Evolutionary conservation across 1,140 invertebrate species (phyloP), one percentile per base, ranked within the genome.

Genomic region (Dendroctonus valens): DNA sequence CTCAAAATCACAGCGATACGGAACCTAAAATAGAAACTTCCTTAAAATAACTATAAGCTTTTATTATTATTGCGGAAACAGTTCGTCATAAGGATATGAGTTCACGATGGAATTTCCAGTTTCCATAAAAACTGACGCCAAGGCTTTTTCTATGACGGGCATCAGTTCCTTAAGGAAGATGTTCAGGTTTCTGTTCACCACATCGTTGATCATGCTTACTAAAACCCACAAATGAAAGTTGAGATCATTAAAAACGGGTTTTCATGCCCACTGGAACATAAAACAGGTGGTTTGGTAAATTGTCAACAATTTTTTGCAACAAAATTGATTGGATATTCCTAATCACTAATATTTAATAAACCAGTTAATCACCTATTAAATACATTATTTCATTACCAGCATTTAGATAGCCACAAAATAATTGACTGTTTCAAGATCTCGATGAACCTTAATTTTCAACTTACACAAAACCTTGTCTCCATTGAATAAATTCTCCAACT

Each of bases 401-500:
- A 26, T 26, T 26, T 26, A 26, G 1, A 26, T 3, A 26, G 26
- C 3, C 1, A 26, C 26, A 26, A 26, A 26, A 26, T 26, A 26
- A 26, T 26, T 26, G 26, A 26, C 26, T 26, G 26, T 26, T 46
- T 46, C 42, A 46, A 51, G n/a, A 14, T 9, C 11, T 51, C 37
- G 44, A 51, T 38, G 39, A 51, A 55, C 9, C 4, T n/a, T 15
- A 50, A 0, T 57, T 7, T 37, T 12, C 9, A 58, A 73, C 75
- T 74, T 72, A 80, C 79, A 80, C 52, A 85, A 69, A 6, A 79
- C 72, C 69, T 82, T 81, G 59, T 88, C 86, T 8, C 85, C 86
- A 14, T 82, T 82, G 52, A 88, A 88, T 2, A 88, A 76, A 76
- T 89, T 88, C 0, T 86, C 81, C 0, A 90, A 72, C n/a, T 76